Evolutionary conservation across 2,888 invertebrate species (phyloP).

Genomic region (Parnassius smintheus): DNA sequence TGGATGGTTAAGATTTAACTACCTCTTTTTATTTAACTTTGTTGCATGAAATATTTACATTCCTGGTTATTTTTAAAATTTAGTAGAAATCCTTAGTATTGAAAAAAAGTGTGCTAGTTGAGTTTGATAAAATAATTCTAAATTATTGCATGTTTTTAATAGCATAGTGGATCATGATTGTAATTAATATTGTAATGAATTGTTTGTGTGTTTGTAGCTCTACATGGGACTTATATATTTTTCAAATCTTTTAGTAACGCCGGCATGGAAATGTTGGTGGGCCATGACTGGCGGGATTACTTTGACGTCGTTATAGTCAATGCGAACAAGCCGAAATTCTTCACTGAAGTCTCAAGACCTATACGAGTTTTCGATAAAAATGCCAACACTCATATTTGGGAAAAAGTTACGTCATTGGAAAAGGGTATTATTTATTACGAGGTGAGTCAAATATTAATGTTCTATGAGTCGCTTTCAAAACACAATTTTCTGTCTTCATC

Average conservation of each 20-base stretch:
- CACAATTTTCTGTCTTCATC: too few relatives aligned
- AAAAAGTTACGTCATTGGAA: constrained; percentile 91
- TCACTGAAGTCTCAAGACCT: constrained; percentile 94
- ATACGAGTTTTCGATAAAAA: constrained; percentile 92
- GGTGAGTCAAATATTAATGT: constrained; percentile 66
- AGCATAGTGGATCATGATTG: too few relatives aligned
- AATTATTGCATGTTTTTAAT: too few relatives aligned
- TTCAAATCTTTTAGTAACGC: constrained; percentile 83
- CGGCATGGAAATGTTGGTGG: constrained; percentile 95
- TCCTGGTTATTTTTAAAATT: background rate
- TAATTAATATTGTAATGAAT: too few relatives aligned
- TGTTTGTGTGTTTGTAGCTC: too few relatives aligned
- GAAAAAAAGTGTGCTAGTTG: too few relatives aligned
- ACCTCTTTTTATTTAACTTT: background rate
- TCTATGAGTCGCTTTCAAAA: too few relatives aligned
- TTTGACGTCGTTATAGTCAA: constrained; percentile 97
- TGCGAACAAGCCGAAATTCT: constrained; percentile 97
- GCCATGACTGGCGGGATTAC: constrained; percentile 92
- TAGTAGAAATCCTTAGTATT: too few relatives aligned
- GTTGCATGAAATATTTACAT: constrained; percentile 5
- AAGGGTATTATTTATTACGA: constrained; percentile 96
- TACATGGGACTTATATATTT: too few relatives aligned
- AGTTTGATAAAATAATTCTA: too few relatives aligned
- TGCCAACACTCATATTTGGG: constrained; percentile 93
- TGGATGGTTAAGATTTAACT: background rate